phyloP scores from a whole-genome alignment of 2,113 vertebrate genomes.

The Cairina moschata region DNA sequence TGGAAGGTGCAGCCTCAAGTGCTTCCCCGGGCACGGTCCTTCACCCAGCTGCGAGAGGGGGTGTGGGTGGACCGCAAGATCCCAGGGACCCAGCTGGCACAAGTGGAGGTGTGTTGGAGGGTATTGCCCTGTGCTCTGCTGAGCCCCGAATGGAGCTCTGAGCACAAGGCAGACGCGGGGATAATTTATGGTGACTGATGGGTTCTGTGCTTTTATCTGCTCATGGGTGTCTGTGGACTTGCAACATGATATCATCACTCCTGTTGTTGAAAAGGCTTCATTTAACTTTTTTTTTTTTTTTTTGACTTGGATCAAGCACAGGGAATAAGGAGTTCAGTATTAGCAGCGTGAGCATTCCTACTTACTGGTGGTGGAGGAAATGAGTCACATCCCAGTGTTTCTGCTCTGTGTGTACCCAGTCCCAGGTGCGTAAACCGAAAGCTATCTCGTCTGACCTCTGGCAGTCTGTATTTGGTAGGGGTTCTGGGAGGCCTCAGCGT shows the following conservation, averaged over 20 bases:
- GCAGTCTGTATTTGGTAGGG: background rate
- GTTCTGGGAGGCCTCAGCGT: background rate
- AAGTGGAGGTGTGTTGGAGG: background rate
- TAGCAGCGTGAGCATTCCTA: background rate
- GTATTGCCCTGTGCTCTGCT: fast-evolving
- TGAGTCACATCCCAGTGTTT: background rate
- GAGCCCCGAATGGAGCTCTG: fast-evolving
- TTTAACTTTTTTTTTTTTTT: background rate
- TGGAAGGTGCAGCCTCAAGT: background rate
- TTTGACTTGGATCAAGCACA: background rate
- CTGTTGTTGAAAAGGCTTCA: background rate
- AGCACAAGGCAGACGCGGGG: background rate
- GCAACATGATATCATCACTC: background rate
- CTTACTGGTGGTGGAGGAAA: background rate
- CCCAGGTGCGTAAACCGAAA: background rate
- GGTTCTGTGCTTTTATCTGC: background rate
- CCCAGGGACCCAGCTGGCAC: background rate
- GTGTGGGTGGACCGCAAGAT: background rate
- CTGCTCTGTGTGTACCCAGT: background rate
- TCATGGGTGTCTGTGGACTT: background rate
- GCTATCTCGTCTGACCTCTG: background rate
- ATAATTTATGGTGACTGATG: background rate
- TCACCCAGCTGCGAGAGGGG: background rate
- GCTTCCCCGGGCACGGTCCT: background rate
- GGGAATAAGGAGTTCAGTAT: background rate